Evolutionary conservation across 1,140 invertebrate species (phyloP).

Genomic region (Triops cancriformis): DNA sequence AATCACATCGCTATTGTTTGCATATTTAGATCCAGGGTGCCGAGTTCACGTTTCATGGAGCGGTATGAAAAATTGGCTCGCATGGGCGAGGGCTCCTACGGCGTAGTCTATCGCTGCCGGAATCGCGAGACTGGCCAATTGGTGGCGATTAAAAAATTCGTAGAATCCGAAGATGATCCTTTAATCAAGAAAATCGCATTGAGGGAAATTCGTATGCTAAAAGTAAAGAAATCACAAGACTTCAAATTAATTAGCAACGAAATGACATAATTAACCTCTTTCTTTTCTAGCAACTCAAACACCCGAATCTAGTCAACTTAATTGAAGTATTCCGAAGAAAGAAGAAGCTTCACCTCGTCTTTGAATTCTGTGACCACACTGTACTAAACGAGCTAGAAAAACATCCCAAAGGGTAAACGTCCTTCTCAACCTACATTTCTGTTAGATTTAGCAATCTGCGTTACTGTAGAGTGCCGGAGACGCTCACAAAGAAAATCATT

Average conservation of each 20-base stretch:
- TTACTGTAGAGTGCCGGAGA: conserved; percentile 65
- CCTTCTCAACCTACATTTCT: conserved; percentile 10
- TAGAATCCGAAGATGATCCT: conserved; percentile 97
- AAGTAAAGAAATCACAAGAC: conserved; percentile 52
- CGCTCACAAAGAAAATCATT: conserved; percentile 79
- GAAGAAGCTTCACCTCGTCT: conserved; percentile 91
- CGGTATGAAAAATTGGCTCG: conserved; percentile 94
- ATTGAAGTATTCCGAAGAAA: conserved; percentile 97
- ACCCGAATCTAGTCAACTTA: conserved; percentile 94
- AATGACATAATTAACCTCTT: conserved; percentile 19
- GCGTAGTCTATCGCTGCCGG: conserved; percentile 96
- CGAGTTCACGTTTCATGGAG: conserved; percentile 82
- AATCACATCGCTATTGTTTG: conserved; percentile 27
- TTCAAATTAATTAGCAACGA: background rate
- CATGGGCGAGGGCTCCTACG: conserved; percentile 97
- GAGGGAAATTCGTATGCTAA: conserved; percentile 92
- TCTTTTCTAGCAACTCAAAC: conserved; percentile 81
- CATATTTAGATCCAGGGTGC: conserved; percentile 59
- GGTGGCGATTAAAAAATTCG: conserved; percentile 98
- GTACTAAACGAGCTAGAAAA: conserved; percentile 93
- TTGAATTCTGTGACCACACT: conserved; percentile 97
- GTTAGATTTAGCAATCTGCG: conserved; percentile 15
- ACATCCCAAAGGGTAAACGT: conserved; percentile 58
- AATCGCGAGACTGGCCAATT: conserved; percentile 90
- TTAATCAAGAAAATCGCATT: conserved; percentile 96